Evolutionary conservation across 2,797 vertebrate genomes (phyloP).

Genomic region (Simalia tracyae): DNA sequence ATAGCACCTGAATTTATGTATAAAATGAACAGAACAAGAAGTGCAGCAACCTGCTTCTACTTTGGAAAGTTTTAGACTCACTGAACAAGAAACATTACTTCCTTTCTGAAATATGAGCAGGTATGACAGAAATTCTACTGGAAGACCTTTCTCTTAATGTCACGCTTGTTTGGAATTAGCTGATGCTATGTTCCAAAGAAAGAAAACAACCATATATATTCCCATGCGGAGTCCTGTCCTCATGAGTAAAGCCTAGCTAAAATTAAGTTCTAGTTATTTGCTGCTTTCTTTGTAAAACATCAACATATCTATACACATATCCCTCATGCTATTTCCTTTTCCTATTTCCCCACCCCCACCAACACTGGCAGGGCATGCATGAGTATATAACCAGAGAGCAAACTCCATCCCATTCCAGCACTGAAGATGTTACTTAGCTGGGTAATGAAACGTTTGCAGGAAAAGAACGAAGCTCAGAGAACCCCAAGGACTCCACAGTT

Average conservation of each 20-base stretch:
- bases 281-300: not conserved
- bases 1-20: slow-evolving; percentile 47
- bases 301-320: not conserved
- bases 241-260: not conserved
- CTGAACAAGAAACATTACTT: not conserved
- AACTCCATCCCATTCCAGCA: too few species aligned
- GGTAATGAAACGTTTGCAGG: too few species aligned
- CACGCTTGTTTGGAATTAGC: not conserved
- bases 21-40: slow-evolving; percentile 39
- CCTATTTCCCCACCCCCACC: too few species aligned
- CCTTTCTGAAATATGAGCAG: not conserved
- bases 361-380: too few species aligned
- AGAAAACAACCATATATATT: not conserved
- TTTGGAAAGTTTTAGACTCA: slow-evolving; percentile 24
- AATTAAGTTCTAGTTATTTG: not conserved
- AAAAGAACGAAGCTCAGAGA: too few species aligned
- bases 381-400: too few species aligned
- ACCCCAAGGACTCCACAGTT: too few species aligned
- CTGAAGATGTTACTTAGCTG: too few species aligned
- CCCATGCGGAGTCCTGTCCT: not conserved
- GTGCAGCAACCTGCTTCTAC: slow-evolving; percentile 30
- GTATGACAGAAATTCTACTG: not conserved
- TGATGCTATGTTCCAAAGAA: not conserved
- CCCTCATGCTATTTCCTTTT: not conserved
- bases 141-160: not conserved